These are phyloP conservation scores for Sturmia bella DNA, from an alignment of 2,888 invertebrate genomes.

Conservation along the genomic window DNA sequence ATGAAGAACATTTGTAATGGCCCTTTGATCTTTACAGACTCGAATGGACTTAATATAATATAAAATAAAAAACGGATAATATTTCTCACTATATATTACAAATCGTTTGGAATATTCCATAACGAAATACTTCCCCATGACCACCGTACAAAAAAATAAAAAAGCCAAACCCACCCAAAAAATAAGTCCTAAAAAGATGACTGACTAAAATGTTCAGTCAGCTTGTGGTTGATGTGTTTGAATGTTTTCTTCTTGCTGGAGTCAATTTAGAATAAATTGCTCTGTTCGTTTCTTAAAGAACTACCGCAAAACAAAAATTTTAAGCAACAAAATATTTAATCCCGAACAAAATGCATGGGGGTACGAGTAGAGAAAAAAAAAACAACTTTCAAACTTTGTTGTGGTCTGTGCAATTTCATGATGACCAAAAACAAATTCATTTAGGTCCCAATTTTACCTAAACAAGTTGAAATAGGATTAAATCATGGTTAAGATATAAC, in stretches of 20 bases:
- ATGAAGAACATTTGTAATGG: too few species aligned
- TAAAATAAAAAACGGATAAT: too few species aligned
- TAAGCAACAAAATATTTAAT: slow-evolving; percentile 9
- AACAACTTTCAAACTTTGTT: slow-evolving; percentile 56
- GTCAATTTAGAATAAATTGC: slow-evolving; percentile 67
- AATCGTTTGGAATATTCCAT: too few species aligned
- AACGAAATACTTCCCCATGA: slow-evolving; percentile 14
- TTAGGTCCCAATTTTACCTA: slow-evolving; percentile 25
- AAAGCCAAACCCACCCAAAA: not conserved
- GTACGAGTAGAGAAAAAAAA: not conserved
- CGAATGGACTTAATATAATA: too few species aligned
- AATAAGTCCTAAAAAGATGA: slow-evolving; percentile 14
- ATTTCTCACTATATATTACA: too few species aligned
- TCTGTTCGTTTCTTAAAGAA: slow-evolving; percentile 62
- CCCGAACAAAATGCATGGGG: slow-evolving; percentile 11
- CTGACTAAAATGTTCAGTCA: slow-evolving; percentile 30
- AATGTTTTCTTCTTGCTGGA: slow-evolving; percentile 26
- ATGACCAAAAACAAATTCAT: slow-evolving; percentile 37
- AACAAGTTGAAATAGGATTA: not conserved
- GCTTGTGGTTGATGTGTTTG: slow-evolving; percentile 24
- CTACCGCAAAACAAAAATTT: slow-evolving; percentile 48
- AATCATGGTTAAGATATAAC: not conserved
- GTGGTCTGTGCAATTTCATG: slow-evolving; percentile 49
- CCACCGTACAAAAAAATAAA: not conserved
- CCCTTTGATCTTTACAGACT: too few species aligned